These are phyloP conservation scores for Cebus imitator DNA, from an alignment of 2,113 vertebrate genomes.

Conservation along the genomic window DNA sequence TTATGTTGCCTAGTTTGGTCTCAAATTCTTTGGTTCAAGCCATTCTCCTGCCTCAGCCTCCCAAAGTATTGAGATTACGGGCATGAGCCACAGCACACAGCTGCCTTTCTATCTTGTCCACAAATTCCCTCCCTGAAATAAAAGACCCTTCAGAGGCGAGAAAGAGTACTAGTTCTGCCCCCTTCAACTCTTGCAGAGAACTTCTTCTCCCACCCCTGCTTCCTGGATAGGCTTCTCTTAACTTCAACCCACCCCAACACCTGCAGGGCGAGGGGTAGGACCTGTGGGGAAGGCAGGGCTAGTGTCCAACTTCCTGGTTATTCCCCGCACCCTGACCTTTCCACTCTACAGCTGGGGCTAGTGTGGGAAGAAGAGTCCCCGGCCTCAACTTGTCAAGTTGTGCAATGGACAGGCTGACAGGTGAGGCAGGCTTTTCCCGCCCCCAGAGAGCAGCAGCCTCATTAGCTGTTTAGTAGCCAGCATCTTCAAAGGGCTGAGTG, in stretches of 20 bases:
- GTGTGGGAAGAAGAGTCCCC: not conserved
- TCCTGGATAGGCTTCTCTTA: not conserved
- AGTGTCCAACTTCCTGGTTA: not conserved
- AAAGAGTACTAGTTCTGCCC: not conserved
- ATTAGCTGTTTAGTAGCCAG: not conserved
- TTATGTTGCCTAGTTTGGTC: too few species aligned
- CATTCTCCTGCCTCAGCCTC: too few species aligned
- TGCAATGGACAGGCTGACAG: not conserved
- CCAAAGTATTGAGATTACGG: too few species aligned
- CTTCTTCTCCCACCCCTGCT: not conserved
- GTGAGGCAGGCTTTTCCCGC: not conserved
- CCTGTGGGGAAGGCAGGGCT: not conserved
- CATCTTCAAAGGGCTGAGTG: not conserved
- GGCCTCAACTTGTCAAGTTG: slow-evolving; percentile 28
- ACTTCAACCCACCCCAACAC: not conserved
- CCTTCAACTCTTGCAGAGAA: not conserved
- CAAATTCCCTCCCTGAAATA: not conserved
- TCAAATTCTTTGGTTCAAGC: too few species aligned
- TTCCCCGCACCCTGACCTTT: not conserved
- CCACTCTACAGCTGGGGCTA: not conserved
- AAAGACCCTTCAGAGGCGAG: not conserved
- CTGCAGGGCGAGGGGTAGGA: not conserved
- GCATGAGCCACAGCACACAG: too few species aligned
- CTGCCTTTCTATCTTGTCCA: not conserved
- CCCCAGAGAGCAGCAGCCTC: not conserved